Conservation (phyloP, 2,797 vertebrate species). For the Manis crassicaudata region DNA sequence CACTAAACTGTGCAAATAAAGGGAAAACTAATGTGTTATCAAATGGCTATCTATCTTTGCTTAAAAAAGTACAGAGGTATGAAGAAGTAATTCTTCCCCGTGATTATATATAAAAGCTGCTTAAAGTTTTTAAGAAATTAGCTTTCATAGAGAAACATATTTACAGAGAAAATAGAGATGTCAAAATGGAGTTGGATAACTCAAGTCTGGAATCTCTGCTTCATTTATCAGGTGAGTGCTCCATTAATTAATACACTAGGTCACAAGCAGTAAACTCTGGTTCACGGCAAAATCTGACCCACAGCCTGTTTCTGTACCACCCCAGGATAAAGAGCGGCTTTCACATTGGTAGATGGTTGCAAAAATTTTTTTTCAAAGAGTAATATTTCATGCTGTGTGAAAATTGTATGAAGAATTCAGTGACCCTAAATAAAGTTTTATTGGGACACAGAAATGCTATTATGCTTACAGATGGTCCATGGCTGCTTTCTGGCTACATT, state of each 20-base stretch:
- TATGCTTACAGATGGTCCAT: neutral
- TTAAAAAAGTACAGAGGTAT: conserved; percentile 45
- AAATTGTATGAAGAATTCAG: conserved; percentile 21
- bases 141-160: conserved; percentile 43
- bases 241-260: conserved; percentile 11
- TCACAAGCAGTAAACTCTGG: neutral
- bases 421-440: neutral
- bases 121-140: conserved; percentile 46
- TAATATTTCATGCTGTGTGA: neutral
- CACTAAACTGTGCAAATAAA: conserved; percentile 57
- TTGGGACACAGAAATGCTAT: neutral
- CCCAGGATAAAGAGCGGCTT: neutral
- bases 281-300: neutral
- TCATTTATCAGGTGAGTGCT: neutral
- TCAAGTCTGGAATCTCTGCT: conserved; percentile 1
- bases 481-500: neutral
- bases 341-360: conserved; percentile 22
- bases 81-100: conserved; percentile 46
- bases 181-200: neutral
- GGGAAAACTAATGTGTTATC: conserved; percentile 44
- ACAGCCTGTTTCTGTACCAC: neutral
- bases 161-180: conserved; percentile 48
- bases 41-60: conserved; percentile 49
- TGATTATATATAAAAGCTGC: conserved; percentile 37
- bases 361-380: conserved; percentile 5